Percentiles rank a stretch among this genome's conserved stretches.
phyloP scores from a whole-genome alignment of 1,140 invertebrate species.

The Caenorhabditis inopinata region DNA sequence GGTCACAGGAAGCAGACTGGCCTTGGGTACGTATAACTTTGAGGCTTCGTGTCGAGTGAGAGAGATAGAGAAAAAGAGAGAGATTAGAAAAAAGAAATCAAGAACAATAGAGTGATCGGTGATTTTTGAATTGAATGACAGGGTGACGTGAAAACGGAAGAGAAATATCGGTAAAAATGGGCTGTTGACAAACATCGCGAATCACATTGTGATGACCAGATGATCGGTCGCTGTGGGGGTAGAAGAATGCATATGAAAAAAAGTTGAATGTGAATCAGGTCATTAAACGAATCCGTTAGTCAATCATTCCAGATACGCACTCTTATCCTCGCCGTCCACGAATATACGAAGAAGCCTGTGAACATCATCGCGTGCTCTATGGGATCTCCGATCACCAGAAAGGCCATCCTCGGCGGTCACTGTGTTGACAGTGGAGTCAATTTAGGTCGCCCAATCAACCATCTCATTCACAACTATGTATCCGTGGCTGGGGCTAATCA shows the following conservation, averaged over 20 bases:
- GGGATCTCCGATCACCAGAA: conserved; percentile 64
- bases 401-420: conserved; percentile 53
- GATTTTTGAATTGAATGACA: not conserved
- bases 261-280: not conserved
- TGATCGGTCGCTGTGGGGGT: too few relatives aligned
- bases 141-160: not conserved
- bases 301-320: not conserved
- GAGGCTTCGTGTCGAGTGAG: too few relatives aligned
- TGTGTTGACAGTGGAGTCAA: conserved; percentile 51
- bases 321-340: conserved; percentile 51
- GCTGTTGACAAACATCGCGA: not conserved
- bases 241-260: too few relatives aligned
- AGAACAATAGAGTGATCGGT: not conserved
- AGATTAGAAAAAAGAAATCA: not conserved
- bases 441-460: conserved; percentile 42
- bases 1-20: not conserved
- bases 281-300: not conserved
- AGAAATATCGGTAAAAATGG: not conserved
- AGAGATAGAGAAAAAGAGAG: not conserved
- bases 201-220: too few relatives aligned
- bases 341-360: conserved; percentile 59
- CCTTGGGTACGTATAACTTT: not conserved
- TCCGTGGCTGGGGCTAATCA: conserved; percentile 48
- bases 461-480: conserved; percentile 52
- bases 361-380: conserved; percentile 65